Base-by-base conservation (phyloP, 2,888 invertebrate species). In the Cartodere bifasciata region DNA sequence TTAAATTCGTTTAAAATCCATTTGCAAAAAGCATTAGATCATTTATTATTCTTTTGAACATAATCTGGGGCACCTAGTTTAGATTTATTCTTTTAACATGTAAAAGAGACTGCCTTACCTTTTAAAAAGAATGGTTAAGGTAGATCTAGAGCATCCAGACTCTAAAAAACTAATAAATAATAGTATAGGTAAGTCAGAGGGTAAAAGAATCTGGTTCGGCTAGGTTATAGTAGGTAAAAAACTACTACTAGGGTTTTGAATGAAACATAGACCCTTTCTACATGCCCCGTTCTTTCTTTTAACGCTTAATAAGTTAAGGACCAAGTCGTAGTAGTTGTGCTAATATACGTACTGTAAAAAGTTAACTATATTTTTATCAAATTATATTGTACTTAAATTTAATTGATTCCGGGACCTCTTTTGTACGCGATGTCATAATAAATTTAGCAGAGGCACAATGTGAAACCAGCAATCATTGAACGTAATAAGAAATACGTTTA, bases 91-190 rank as follows among this genome's bases (percentile, higher is more conserved):
- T 32, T 20, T 37, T 37, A 35, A 29, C 37, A 37, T 37, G 17
- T 29, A 29, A 37, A 37, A 33, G 29, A 30, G 16, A 14, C 26
- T 12, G 16, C 17, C 16, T 12, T 28, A 13, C 15, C 14, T 12
- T 28, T 17, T 11, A 38, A 31, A 41, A 38, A 41, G n/a, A n/a
- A n/a, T n/a, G n/a, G n/a, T n/a, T n/a, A 41, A 31, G 32, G 30
- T 29, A 15, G 31, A 38, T 37, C 30, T 38, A 31, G 40, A 38
- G 32, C 38, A 35, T 34, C 40, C 31, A 28, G 35, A 33, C 14
- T 13, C 31, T 32, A 40, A 41, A 41, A 41, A 41, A 36, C 38
- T 41, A 41, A 41, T 41, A 41, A 41, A 41, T 41, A 41, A 41
- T 41, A 31, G 32, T 36, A 32, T 32, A 32, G 31, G 29, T 29